A percentile compares a stretch with the other conserved stretches of the same genome.
phyloP scores from a whole-genome alignment of 2,888 invertebrate genomes.

The Parnassius mnemosyne region DNA sequence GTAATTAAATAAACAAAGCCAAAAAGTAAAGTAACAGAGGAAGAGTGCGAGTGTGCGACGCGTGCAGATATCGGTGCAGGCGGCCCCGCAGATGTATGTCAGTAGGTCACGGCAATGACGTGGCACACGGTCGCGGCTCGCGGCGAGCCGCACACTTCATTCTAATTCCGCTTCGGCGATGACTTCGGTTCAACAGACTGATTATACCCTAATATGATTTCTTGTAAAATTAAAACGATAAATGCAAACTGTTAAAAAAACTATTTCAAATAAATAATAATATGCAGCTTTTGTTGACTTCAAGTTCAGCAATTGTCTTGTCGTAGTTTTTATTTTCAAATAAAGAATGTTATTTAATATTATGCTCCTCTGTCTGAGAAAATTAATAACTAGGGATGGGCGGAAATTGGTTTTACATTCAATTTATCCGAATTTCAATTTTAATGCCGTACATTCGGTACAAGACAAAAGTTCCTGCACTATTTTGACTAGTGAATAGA shows the following conservation, averaged over 20 bases:
- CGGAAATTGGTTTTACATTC: too few species aligned
- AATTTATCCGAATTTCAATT: too few species aligned
- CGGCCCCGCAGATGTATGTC: conserved; percentile 84
- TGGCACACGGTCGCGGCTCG: conserved; percentile 79
- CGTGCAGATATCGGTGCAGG: conserved; percentile 76
- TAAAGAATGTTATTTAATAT: too few species aligned
- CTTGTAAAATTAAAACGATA: conserved; percentile 33
- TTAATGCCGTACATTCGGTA: too few species aligned
- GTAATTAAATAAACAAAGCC: conserved; percentile 9
- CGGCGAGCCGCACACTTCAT: conserved; percentile 74
- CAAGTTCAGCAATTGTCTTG: too few species aligned
- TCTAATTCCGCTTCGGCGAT: conserved; percentile 79
- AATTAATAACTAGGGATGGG: too few species aligned
- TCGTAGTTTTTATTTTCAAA: too few species aligned
- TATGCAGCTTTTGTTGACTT: too few species aligned
- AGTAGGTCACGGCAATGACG: conserved; percentile 84
- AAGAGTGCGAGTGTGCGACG: conserved; percentile 46
- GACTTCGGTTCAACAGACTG: conserved; percentile 53
- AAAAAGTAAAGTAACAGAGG: conserved; percentile 19
- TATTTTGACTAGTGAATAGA: too few species aligned
- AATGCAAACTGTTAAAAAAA: conserved; percentile 2
- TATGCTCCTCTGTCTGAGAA: too few species aligned
- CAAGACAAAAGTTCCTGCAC: too few species aligned
- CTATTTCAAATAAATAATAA: conserved; percentile 2
- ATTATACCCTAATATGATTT: conserved; percentile 45